Percentiles rank a stretch among this genome's conserved stretches.
Conservation (phyloP, 2,888 invertebrate species). For the Meganola albula region DNA sequence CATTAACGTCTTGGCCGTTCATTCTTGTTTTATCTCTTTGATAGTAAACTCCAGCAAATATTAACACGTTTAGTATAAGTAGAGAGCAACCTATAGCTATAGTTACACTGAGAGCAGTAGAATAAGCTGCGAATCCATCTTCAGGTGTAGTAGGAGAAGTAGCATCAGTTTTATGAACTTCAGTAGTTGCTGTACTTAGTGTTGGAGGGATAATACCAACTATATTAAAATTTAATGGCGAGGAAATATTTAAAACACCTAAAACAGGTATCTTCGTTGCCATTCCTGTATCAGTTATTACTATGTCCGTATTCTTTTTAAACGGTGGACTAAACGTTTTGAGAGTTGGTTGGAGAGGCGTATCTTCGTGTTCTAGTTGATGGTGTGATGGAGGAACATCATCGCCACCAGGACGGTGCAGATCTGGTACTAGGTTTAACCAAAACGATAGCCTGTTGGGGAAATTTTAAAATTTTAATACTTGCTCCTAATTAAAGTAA, state of each 20-base stretch:
- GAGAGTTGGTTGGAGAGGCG: conserved; percentile 72
- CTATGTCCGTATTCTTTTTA: conserved; percentile 75
- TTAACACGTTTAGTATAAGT: conserved; percentile 92
- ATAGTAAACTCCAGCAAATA: conserved; percentile 96
- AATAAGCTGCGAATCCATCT: conserved; percentile 93
- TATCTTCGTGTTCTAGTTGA: conserved; percentile 86
- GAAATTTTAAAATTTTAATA: no score
- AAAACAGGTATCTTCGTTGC: conserved; percentile 62
- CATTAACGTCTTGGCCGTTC: conserved; percentile 77
- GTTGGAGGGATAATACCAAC: conserved; percentile 58
- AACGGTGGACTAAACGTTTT: conserved; percentile 77
- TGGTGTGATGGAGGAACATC: conserved; percentile 92
- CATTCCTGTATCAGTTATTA: conserved; percentile 57
- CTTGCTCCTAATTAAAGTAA: no score
- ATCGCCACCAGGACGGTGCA: conserved; percentile 91
- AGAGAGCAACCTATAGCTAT: conserved; percentile 96
- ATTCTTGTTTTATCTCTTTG: conserved; percentile 91
- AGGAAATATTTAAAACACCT: conserved; percentile 61
- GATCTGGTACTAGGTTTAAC: conserved; percentile 95
- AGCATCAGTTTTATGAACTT: conserved; percentile 55
- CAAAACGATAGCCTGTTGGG: conserved; percentile 89
- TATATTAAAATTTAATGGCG: conserved; percentile 61
- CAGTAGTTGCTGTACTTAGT: conserved; percentile 45
- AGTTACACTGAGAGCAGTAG: conserved; percentile 93
- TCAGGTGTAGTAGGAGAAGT: conserved; percentile 82